These are phyloP conservation scores for Callospermophilus lateralis DNA, from an alignment of 2,113 vertebrate species.

Conservation along the genomic window DNA sequence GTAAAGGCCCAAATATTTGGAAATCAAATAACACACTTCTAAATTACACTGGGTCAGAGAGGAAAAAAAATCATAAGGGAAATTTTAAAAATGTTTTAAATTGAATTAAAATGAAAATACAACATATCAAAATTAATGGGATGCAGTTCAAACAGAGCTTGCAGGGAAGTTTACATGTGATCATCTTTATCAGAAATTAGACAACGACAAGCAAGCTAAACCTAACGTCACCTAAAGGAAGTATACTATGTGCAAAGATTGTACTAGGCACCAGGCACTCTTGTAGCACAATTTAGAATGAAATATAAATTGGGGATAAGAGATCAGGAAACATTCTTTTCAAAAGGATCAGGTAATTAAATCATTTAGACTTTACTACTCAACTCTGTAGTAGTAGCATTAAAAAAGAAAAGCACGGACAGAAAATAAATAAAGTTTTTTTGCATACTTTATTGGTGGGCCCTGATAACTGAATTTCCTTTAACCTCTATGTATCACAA, in stretches of 20 bases:
- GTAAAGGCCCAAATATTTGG: not conserved
- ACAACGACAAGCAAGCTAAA: not conserved
- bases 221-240: too few relatives aligned
- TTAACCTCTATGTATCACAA: not conserved
- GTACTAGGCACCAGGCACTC: rapidly evolving
- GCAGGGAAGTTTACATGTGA: not conserved
- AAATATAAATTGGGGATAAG: not conserved
- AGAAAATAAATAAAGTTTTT: not conserved
- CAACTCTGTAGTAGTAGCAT: not conserved
- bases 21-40: not conserved
- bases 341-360: not conserved
- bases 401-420: not conserved
- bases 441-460: not conserved
- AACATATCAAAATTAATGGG: not conserved
- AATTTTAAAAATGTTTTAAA: not conserved
- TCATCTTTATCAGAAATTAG: not conserved
- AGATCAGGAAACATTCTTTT: too few relatives aligned
- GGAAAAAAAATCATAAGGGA: not conserved
- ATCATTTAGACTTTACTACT: rapidly evolving
- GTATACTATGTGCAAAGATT: rapidly evolving
- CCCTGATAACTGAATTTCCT: not conserved
- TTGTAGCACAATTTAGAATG: too few relatives aligned
- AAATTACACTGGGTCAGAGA: not conserved
- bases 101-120: not conserved
- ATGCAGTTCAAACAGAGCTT: not conserved